phyloP scores from a whole-genome alignment of 2,113 vertebrate species.

The Neofelis nebulosa region DNA sequence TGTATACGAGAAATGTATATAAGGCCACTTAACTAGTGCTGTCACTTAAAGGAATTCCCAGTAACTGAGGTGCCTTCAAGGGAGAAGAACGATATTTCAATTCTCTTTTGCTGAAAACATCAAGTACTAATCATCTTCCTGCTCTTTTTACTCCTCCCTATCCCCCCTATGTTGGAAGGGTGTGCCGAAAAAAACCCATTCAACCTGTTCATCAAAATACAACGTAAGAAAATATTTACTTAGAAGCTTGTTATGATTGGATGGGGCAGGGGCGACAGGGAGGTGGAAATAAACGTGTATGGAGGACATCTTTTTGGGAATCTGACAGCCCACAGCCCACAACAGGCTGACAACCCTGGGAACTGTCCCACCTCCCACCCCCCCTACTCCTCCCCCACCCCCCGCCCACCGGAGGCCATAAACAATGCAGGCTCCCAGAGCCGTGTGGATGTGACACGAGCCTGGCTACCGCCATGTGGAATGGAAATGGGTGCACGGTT shows the following conservation, averaged over 20 bases:
- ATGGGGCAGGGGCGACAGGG: background rate
- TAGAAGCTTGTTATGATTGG: background rate
- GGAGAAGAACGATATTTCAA: background rate
- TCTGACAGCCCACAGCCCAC: background rate
- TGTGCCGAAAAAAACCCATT: background rate
- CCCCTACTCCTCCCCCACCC: no score
- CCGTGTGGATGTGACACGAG: background rate
- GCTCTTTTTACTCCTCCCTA: background rate
- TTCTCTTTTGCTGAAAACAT: background rate
- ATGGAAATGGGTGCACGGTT: background rate
- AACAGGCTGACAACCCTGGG: no score
- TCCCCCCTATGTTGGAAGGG: background rate
- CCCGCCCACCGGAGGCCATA: background rate
- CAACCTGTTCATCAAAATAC: background rate
- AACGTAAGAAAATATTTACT: background rate
- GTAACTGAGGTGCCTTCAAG: background rate
- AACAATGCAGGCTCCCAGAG: background rate
- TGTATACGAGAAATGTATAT: background rate
- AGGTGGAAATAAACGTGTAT: background rate
- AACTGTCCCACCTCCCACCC: background rate
- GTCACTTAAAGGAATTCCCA: background rate
- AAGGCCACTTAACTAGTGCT: background rate
- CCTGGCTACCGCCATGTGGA: fast-evolving
- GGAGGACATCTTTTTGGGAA: background rate
- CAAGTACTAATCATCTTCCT: background rate